phyloP scores from a whole-genome alignment of 2,888 invertebrate species.

The Nysson spinosus region DNA sequence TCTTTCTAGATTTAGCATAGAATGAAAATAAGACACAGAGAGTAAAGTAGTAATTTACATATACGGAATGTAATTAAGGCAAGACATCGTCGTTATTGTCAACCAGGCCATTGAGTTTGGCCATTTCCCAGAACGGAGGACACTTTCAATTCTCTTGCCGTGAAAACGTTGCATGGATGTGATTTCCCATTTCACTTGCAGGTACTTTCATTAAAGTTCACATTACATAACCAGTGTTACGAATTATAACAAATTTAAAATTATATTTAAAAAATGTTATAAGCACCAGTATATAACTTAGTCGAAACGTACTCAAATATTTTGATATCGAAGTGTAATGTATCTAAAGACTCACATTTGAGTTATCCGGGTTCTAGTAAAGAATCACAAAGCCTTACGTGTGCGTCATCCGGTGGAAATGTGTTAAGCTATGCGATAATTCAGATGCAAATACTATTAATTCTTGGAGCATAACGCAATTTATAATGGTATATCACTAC shows the following conservation, averaged over 20 bases:
- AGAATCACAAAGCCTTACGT: too few relatives aligned
- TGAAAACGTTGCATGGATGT: conserved; percentile 27
- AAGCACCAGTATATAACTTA: too few relatives aligned
- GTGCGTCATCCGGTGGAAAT: too few relatives aligned
- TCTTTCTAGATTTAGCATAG: neutral
- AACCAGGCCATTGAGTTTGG: conserved; percentile 65
- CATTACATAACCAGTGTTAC: conserved; percentile 14
- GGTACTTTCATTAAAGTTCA: conserved; percentile 36
- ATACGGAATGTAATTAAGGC: conserved; percentile 69
- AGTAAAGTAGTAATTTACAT: conserved; percentile 26
- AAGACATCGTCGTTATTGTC: conserved; percentile 65
- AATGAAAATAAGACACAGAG: conserved; percentile 11
- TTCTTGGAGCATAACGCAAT: too few relatives aligned
- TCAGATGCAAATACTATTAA: too few relatives aligned
- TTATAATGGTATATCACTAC: too few relatives aligned
- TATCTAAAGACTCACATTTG: too few relatives aligned
- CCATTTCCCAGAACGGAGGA: conserved; percentile 54
- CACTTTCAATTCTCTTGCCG: conserved; percentile 57
- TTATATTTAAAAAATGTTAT: neutral
- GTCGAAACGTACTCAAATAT: too few relatives aligned
- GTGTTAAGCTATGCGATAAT: too few relatives aligned
- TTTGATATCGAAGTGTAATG: too few relatives aligned
- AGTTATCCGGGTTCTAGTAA: too few relatives aligned
- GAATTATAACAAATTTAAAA: too few relatives aligned
- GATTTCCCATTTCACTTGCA: conserved; percentile 36